Conservation (phyloP, 2,113 vertebrate genomes). For the Mastomys coucha region DNA sequence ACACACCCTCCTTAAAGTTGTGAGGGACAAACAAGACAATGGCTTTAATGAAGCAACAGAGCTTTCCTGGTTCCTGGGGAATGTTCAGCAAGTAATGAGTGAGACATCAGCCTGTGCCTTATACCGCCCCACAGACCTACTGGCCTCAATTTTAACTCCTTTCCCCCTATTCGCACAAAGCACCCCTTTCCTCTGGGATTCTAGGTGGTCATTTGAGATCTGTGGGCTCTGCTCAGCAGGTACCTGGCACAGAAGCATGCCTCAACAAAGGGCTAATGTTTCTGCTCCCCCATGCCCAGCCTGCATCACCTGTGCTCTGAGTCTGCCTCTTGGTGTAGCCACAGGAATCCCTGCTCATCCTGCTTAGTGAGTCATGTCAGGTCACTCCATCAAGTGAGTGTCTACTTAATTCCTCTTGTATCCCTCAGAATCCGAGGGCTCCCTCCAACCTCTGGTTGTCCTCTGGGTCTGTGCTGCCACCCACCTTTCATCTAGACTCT, state of each 20-base stretch:
- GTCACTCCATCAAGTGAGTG: not conserved
- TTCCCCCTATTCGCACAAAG: not conserved
- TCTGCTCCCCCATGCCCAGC: not conserved
- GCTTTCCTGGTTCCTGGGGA: not conserved
- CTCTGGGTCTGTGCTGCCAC: not conserved
- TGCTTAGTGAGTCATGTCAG: not conserved
- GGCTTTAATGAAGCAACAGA: not conserved
- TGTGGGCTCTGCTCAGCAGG: not conserved
- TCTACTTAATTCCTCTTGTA: not conserved
- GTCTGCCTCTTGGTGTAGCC: not conserved
- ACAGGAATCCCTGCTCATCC: not conserved
- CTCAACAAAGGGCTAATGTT: not conserved
- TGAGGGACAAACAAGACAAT: not conserved
- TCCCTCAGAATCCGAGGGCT: not conserved
- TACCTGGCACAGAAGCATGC: not conserved
- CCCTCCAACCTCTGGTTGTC: not conserved
- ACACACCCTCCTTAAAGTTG: rapidly evolving
- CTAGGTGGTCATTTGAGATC: not conserved
- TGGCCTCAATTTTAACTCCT: not conserved
- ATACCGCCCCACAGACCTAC: not conserved
- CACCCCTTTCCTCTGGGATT: not conserved
- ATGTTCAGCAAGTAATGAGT: rapidly evolving
- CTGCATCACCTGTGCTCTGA: not conserved
- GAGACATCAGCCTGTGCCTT: not conserved
- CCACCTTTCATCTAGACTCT: not conserved